phyloP scores from a whole-genome alignment of 2,113 vertebrate species.

The Ginglymostoma cirratum region DNA sequence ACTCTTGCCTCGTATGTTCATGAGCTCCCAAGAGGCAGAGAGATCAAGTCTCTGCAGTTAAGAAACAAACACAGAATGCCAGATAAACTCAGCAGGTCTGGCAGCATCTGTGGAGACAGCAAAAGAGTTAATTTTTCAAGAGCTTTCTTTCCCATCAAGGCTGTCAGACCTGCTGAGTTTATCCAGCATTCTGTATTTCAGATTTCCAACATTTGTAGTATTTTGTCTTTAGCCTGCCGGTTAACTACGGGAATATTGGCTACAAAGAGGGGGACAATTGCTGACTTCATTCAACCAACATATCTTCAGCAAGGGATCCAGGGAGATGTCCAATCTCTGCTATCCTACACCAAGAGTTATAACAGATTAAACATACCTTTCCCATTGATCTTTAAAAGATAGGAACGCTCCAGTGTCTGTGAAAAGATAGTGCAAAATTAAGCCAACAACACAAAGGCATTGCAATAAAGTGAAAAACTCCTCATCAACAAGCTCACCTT shows the following conservation, averaged over 20 bases:
- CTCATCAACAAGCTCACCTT: conserved; percentile 65
- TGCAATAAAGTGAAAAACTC: neutral
- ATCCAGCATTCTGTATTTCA: too few species aligned
- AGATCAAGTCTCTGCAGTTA: neutral
- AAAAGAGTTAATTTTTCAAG: too few species aligned
- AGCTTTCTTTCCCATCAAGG: too few species aligned
- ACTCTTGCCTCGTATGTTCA: too few species aligned
- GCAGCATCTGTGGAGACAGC: too few species aligned
- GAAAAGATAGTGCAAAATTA: conserved; percentile 36
- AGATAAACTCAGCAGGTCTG: too few species aligned
- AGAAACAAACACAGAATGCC: too few species aligned
- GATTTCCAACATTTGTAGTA: too few species aligned
- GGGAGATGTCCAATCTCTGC: neutral
- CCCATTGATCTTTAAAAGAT: conserved; percentile 86
- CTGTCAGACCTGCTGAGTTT: too few species aligned
- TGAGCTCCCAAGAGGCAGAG: neutral
- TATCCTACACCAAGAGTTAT: neutral
- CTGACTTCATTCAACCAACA: neutral
- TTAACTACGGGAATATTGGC: neutral
- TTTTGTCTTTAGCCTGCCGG: too few species aligned
- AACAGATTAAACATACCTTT: conserved; percentile 66
- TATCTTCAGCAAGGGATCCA: neutral
- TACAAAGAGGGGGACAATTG: too few species aligned
- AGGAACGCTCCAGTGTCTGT: conserved; percentile 88
- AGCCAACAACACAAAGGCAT: neutral